phyloP scores from a whole-genome alignment of 2,797 vertebrate genomes.

The Arvicola amphibius region DNA sequence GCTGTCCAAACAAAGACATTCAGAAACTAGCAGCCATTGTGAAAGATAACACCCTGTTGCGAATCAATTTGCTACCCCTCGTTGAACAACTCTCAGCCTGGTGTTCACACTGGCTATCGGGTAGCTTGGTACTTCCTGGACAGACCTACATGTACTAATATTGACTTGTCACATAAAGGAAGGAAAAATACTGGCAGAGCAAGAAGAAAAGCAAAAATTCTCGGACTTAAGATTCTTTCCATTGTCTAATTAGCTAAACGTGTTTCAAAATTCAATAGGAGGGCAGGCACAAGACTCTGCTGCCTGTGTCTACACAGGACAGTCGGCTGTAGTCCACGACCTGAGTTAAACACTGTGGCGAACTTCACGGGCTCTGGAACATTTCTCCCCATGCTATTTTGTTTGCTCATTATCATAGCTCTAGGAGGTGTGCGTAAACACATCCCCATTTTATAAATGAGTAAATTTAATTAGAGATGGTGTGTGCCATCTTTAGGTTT shows the following conservation, averaged over 20 bases:
- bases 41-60: conserved; percentile 51
- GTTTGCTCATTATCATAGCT: not conserved
- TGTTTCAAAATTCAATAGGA: not conserved
- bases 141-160: conserved; percentile 8
- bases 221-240: conserved; percentile 3
- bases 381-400: not conserved
- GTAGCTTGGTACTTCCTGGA: conserved; percentile 38
- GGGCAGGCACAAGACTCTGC: not conserved
- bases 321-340: not conserved
- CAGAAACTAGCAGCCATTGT: conserved; percentile 1
- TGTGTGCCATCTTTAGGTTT: not conserved
- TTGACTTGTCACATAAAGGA: conserved; percentile 27
- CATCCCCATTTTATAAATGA: not conserved
- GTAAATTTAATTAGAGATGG: not conserved
- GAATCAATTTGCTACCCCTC: conserved; percentile 54
- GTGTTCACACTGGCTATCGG: conserved; percentile 28
- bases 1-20: conserved; percentile 55
- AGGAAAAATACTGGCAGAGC: conserved; percentile 44
- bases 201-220: not conserved
- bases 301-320: not conserved
- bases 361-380: not conserved
- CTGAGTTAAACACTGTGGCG: not conserved
- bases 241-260: not conserved
- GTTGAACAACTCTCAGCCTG: conserved; percentile 13
- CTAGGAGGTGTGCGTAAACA: not conserved